A percentile compares a stretch with the other conserved stretches of the same genome.
Evolutionary conservation across 2,113 vertebrate species (phyloP).

Genomic region (Myotis lucifugus): DNA sequence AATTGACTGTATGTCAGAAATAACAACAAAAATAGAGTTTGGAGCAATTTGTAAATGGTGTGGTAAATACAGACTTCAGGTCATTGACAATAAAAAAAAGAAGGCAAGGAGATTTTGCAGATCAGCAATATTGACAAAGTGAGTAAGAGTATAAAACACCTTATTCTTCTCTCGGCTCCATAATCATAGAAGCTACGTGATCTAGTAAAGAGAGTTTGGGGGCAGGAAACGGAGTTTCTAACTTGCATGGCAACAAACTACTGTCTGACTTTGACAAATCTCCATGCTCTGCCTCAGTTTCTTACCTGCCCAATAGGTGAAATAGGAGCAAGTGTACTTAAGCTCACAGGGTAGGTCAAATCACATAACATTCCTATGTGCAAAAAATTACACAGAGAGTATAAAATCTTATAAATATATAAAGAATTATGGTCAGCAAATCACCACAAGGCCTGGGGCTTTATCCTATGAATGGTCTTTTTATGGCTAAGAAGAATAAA

Average conservation of each 20-base stretch:
- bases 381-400: not conserved
- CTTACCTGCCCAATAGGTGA: not conserved
- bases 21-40: constrained; percentile 46
- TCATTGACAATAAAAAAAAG: not conserved
- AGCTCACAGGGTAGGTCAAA: not conserved
- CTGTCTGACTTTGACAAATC: not conserved
- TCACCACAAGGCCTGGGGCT: not conserved
- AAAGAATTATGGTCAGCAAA: not conserved
- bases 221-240: constrained; percentile 9
- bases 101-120: not conserved
- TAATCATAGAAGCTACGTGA: not conserved
- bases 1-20: not conserved
- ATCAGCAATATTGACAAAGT: not conserved
- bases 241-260: not conserved
- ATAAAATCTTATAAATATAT: not conserved
- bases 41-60: not conserved
- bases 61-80: not conserved
- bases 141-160: not conserved
- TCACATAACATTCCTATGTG: not conserved
- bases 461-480: not conserved
- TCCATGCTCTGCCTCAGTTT: not conserved
- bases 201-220: not conserved
- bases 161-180: not conserved
- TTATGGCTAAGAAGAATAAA: constrained; percentile 16
- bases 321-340: not conserved